Evolutionary conservation across 2,888 invertebrate genomes (phyloP), one percentile per base, ranked within the genome.

Genomic region (Adelphocoris suturalis): DNA sequence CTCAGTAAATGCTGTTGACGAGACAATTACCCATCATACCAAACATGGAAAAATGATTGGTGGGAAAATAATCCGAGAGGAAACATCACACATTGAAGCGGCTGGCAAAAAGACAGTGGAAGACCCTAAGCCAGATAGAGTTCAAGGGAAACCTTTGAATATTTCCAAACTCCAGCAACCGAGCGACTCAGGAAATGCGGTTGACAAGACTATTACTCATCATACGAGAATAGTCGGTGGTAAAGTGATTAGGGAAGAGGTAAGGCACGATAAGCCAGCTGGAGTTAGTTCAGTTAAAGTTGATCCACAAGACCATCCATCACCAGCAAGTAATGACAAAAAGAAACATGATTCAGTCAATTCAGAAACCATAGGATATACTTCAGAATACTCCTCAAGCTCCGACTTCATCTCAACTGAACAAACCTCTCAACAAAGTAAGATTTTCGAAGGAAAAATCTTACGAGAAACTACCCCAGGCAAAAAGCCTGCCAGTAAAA

Each of bases 201-300:
- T 13, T 13, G 52, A 82, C 19, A 27, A 52, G 16, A 37, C 28
- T 5, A 19, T 7, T 3, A 19, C n/a, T 0, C 76, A 46, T 0
- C 88, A 55, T n/a, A 78, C 78, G n/a, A n/a, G n/a, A n/a, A n/a
- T n/a, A n/a, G 86, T 91, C 19, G 91, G 91, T 37, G 91, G 91
- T n/a, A 91, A 91, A 85, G 61, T 91, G 23, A 89, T 91, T 16
- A 61, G 61, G 14, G 61, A 57, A 85, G 61, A 61, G 23, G 2
- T 52, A 27, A 0, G n/a, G 9, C 82, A 82, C 27, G 82, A 82
- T 82, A 48, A 16, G 28, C 82, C 82, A 23, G 82, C 82, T 47
- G 82, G 82, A 19, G 82, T 82, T 16, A 47, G 52, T 47, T 52
- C 82, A 48, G 27, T 82, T 0, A 48, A 19, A 82, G 27, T 14